Percentiles rank a stretch among this genome's conserved stretches.
Conservation (phyloP, 2,797 vertebrate genomes). For the Gallinago solitaria region DNA sequence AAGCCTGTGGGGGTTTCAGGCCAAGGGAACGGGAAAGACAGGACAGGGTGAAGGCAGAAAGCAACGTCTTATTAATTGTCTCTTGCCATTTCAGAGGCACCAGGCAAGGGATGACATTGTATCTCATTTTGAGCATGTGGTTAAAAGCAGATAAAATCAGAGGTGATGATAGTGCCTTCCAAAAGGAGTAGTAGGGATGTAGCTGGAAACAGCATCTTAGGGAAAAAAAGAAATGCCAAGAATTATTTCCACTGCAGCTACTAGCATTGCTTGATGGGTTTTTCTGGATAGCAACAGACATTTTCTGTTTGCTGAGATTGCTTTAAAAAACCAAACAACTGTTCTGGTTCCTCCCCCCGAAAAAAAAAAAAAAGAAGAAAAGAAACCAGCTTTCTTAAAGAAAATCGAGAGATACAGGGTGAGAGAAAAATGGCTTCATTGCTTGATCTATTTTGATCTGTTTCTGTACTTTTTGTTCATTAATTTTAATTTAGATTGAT, state of each 20-base stretch:
- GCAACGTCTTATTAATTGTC: neutral
- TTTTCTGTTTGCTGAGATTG: conserved; percentile 33
- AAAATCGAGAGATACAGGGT: neutral
- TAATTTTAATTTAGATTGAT: conserved; percentile 77
- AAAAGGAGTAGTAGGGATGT: neutral
- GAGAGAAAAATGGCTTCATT: conserved; percentile 20
- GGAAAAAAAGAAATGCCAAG: neutral
- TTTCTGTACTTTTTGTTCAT: conserved; percentile 69
- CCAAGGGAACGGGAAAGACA: neutral
- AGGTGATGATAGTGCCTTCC: neutral
- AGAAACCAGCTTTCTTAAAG: neutral
- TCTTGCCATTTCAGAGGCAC: neutral
- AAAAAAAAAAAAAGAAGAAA: neutral
- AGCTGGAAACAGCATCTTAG: neutral
- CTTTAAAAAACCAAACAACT: neutral
- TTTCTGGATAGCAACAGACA: conserved; percentile 45
- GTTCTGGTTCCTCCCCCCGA: neutral
- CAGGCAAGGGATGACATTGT: neutral
- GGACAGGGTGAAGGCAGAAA: neutral
- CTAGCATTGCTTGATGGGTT: neutral
- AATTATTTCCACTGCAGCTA: neutral
- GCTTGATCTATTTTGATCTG: conserved; percentile 65
- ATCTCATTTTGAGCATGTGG: neutral
- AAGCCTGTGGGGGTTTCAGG: neutral
- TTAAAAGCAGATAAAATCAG: neutral